Evolutionary conservation across 2,797 vertebrate genomes (phyloP), one percentile per base, ranked within the genome.

Genomic region (Pitangus sulphuratus): DNA sequence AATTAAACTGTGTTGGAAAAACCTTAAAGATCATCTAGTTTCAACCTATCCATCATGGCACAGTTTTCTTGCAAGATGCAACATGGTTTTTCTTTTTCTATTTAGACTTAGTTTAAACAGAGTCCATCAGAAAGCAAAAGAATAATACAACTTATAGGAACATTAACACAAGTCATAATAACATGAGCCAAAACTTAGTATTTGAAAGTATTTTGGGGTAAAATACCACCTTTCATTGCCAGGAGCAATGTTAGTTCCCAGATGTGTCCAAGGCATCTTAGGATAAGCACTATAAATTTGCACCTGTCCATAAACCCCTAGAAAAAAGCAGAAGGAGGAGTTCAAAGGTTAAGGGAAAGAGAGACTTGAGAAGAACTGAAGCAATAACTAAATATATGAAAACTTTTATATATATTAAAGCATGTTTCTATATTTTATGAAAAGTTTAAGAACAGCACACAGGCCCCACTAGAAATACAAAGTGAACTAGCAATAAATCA

Each of bases 161-260:
- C 15, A 57, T 50, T 56, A 61, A 39, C 42, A 51, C 7, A 71
- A 60, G 3, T 33, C 33, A 65, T 15, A 50, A 14, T 2, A 77
- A 53, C 2, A 62, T 16, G 20, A 83, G 10, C 1, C 12, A 47
- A 84, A 72, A 76, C 12, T 72, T 54, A 48, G 26, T 60, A 61
- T 69, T 39, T 71, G 14, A 48, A 90, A 44, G 25, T 14, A 33
- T 22, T 53, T 75, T 58, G 53, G 6, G 26, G 6, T 2, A 51
- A 91, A 91, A 80, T 21, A 93, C 42, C 72, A 98, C 98, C 98
- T 98, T 94, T 98, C 98, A 97, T 98, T 98, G 79, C 98, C 97
- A 60, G 97, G 89, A 57, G 97, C 97, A 89, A 94, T 66, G 6
- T 97, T 54, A 64, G 70, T 81, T 87, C 92, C 95, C 93, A 98